These are phyloP conservation scores for Kuschelorhynchus macadamiae DNA, from an alignment of 2,888 invertebrate species.

Conservation along the genomic window DNA sequence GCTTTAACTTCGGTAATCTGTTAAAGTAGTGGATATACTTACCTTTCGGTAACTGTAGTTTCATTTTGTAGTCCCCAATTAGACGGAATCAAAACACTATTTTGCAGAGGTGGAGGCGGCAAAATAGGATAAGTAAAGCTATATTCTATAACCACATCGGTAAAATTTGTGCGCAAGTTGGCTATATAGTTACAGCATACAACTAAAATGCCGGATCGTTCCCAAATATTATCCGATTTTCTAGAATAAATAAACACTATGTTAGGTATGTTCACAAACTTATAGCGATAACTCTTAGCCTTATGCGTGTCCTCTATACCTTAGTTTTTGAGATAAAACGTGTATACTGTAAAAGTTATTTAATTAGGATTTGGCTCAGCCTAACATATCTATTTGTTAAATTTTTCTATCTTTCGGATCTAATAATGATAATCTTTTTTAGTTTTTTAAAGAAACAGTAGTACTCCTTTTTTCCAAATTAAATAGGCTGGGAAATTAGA, in stretches of 20 bases:
- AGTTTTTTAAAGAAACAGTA: too few species aligned
- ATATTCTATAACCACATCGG: constrained; percentile 55
- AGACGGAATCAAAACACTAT: constrained; percentile 65
- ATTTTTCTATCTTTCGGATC: too few species aligned
- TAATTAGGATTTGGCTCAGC: too few species aligned
- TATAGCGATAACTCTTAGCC: neutral
- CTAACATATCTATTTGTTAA: too few species aligned
- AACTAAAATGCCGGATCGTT: constrained; percentile 68
- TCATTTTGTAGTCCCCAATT: constrained; percentile 61
- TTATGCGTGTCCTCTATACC: too few species aligned
- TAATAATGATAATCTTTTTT: too few species aligned
- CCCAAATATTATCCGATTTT: constrained; percentile 58
- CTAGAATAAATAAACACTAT: constrained; percentile 49
- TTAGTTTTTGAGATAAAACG: too few species aligned
- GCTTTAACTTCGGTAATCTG: too few species aligned
- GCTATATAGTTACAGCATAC: constrained; percentile 73
- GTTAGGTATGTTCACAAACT: neutral
- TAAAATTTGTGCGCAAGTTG: constrained; percentile 63
- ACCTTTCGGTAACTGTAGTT: neutral
- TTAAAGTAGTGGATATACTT: constrained; percentile 7
- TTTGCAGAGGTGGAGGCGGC: constrained; percentile 66
- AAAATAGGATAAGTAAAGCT: constrained; percentile 59
- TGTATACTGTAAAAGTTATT: too few species aligned
- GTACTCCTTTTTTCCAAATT: too few species aligned
- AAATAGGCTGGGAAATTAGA: too few species aligned